Evolutionary conservation across 1,140 invertebrate genomes (phyloP), one percentile per base, ranked within the genome.

Genomic region (Battus philenor): DNA sequence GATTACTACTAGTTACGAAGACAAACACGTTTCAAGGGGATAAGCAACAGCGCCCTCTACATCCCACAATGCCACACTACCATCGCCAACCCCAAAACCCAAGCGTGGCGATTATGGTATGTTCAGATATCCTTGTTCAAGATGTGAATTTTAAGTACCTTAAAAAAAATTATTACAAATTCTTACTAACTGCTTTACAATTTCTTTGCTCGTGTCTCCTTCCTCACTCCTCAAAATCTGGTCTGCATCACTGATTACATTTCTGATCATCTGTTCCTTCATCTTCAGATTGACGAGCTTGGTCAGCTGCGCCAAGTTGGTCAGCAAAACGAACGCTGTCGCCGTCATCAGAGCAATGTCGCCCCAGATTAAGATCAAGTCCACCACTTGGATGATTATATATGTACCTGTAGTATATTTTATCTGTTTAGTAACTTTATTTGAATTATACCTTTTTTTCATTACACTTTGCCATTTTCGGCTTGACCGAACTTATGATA

Each of bases 331-430:
- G 44, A 82, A 85, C 1, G 82, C 73, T 0, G 75, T 77, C 2
- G 59, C 68, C n/a, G 76, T 86, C 85, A 87, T 87, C 10, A 79
- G 59, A 0, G 72, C 68, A 3, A 87, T 39, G 43, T 87, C 55
- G 0, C 85, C 82, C 82, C 85, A 83, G 8, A 85, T 75, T 34
- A 68, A 33, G 9, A 55, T 71, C 11, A 87, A 30, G 36, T 85
- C 77, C 3, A 79, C 66, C 0, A 73, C 31, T 66, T 85, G 81
- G 13, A 69, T 63, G 26, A 78, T 55, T 1, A 85, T 50, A 31
- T 73, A 85, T 11, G 64, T 68, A 9, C 75, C 81, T 85, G 31
- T n/a, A 33, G 18, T 20, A 20, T n/a, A n/a, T n/a, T n/a, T n/a
- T n/a, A n/a, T n/a, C n/a, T n/a, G n/a, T n/a, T n/a, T n/a, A n/a